These are phyloP conservation scores for Atherinomorus stipes DNA, from an alignment of 2,113 vertebrate species.

Conservation along the genomic window DNA sequence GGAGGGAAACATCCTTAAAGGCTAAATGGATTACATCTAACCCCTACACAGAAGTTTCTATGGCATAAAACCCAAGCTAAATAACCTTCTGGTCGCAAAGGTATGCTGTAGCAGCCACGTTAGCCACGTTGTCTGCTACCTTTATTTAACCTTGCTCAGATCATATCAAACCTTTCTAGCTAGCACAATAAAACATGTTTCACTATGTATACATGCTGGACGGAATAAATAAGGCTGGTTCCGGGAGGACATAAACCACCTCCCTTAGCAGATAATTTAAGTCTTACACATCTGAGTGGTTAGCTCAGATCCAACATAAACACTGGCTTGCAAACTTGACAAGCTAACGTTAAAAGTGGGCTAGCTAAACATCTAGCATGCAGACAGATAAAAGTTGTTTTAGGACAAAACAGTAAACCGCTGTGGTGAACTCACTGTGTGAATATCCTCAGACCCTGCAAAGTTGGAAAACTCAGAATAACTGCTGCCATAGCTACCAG, in stretches of 20 bases:
- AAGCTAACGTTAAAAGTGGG: background rate
- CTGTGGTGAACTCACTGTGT: slow-evolving; percentile 74
- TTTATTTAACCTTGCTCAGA: slow-evolving; percentile 69
- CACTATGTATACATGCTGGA: background rate
- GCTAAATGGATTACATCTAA: background rate
- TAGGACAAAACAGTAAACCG: background rate
- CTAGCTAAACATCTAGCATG: background rate
- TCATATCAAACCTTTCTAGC: background rate
- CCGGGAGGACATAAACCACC: fast-evolving
- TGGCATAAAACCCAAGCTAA: background rate
- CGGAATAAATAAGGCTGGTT: background rate
- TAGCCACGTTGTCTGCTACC: slow-evolving; percentile 36
- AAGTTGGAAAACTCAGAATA: slow-evolving; percentile 73
- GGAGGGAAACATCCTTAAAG: background rate
- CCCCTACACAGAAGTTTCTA: background rate
- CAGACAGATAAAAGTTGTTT: background rate
- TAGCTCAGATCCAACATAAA: background rate
- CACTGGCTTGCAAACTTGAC: background rate
- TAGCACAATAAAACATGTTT: fast-evolving
- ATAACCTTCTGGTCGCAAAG: background rate
- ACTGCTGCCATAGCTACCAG: slow-evolving; percentile 78
- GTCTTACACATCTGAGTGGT: background rate
- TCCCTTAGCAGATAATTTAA: background rate
- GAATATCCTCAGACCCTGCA: slow-evolving; percentile 66
- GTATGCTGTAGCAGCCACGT: background rate